phyloP scores from a whole-genome alignment of 2,113 vertebrate genomes.

The Callaeas wilsoni region DNA sequence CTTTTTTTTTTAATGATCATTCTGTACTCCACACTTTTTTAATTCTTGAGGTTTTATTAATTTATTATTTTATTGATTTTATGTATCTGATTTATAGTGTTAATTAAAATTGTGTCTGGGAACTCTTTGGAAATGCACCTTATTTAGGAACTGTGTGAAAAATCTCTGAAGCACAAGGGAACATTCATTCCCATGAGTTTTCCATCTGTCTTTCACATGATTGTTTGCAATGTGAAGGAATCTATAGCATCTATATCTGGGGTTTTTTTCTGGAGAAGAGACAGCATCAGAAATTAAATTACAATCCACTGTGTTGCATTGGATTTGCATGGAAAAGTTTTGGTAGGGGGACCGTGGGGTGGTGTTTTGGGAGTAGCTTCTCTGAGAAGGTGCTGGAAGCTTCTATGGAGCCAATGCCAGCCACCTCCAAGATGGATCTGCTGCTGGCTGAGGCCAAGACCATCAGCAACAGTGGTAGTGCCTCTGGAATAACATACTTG shows the following conservation, averaged over 20 bases:
- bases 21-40: neutral
- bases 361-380: neutral
- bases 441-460: neutral
- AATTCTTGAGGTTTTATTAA: neutral
- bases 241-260: neutral
- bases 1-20: neutral
- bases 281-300: neutral
- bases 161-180: neutral
- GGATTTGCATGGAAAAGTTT: neutral
- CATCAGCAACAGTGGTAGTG: neutral
- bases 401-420: neutral
- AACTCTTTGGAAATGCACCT: neutral
- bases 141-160: neutral
- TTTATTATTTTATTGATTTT: neutral
- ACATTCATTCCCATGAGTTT: neutral
- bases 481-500: neutral
- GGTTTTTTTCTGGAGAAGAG: neutral
- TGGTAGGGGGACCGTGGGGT: accelerated
- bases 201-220: neutral
- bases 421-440: accelerated
- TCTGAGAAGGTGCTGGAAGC: neutral
- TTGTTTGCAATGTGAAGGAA: neutral
- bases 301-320: neutral
- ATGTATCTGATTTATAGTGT: neutral
- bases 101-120: neutral